phyloP scores from a whole-genome alignment of 2,797 vertebrate species.

The Loris lydekkerianus region DNA sequence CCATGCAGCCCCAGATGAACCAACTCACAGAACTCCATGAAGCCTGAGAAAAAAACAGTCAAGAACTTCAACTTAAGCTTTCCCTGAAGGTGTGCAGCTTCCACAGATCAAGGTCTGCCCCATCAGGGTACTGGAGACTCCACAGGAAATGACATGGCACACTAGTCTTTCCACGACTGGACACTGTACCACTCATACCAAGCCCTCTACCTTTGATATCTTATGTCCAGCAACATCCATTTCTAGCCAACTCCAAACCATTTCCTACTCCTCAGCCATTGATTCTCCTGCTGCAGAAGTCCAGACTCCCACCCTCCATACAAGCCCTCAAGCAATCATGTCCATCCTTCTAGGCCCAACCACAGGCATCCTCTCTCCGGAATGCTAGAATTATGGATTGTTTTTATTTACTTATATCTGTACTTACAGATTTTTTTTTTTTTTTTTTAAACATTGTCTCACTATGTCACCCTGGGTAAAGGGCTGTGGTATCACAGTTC shows the following conservation, averaged over 20 bases:
- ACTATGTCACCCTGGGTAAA: no score
- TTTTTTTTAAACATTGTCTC: not conserved
- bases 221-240: not conserved
- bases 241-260: not conserved
- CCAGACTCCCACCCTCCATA: not conserved
- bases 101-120: not conserved
- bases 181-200: not conserved
- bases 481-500: no score
- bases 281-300: not conserved
- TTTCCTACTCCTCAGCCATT: not conserved
- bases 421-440: not conserved
- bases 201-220: not conserved
- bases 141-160: not conserved
- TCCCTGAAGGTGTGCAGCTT: not conserved
- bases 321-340: not conserved
- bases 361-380: not conserved
- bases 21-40: not conserved
- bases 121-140: not conserved
- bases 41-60: not conserved
- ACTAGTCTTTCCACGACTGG: not conserved
- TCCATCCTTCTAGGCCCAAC: not conserved
- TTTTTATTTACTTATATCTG: not conserved
- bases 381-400: not conserved
- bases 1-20: constrained; percentile 21
- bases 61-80: not conserved